Evolutionary conservation across 2,113 vertebrate genomes (phyloP).

Genomic region (Callaeas wilsoni): DNA sequence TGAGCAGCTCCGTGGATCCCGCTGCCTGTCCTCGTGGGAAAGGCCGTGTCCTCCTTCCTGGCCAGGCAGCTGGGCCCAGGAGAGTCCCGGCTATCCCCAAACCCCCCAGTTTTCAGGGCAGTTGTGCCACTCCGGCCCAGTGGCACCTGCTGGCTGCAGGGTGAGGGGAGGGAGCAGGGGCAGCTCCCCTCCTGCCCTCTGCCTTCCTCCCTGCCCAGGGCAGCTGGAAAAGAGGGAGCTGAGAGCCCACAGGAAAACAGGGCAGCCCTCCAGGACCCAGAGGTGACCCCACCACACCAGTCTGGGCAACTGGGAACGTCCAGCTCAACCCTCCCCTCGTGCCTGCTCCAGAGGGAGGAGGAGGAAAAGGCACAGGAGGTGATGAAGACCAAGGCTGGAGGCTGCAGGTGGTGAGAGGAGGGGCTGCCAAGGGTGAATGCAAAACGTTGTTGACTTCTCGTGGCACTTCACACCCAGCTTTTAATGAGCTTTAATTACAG

Average conservation of each 20-base stretch:
- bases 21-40: background rate
- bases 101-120: rapidly evolving
- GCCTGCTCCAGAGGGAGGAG: background rate
- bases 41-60: rapidly evolving
- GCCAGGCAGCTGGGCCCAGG: background rate
- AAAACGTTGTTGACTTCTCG: background rate
- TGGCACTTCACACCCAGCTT: background rate
- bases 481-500: slow-evolving; percentile 3
- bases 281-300: background rate
- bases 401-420: background rate
- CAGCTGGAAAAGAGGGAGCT: background rate
- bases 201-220: background rate
- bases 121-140: rapidly evolving
- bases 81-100: rapidly evolving
- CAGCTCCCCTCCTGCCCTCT: background rate
- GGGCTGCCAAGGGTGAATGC: background rate
- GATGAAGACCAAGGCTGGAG: background rate
- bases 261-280: background rate
- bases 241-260: background rate
- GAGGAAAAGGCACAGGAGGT: background rate
- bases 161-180: background rate
- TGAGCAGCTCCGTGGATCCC: rapidly evolving
- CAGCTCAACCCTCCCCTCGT: background rate
- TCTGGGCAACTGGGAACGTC: background rate
- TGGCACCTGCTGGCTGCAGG: background rate